Percentiles rank a stretch among this genome's conserved stretches.
These are phyloP conservation scores for Microcebus jonahi DNA, from an alignment of 2,113 vertebrate species.

Conservation along the genomic window DNA sequence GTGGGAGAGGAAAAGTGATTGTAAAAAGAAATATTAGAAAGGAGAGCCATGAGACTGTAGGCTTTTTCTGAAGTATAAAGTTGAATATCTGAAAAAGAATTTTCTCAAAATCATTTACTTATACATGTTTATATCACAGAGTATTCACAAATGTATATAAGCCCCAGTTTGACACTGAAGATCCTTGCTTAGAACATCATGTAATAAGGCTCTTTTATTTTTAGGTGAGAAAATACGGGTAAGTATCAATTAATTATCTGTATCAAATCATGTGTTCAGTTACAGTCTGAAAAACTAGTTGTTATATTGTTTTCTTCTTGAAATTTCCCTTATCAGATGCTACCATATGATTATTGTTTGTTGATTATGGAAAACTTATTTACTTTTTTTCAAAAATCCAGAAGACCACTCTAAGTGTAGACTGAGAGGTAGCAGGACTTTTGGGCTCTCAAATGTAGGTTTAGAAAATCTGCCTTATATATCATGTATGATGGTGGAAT, in stretches of 20 bases:
- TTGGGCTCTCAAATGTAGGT: not conserved
- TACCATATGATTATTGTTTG: not conserved
- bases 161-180: not conserved
- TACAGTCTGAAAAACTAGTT: not conserved
- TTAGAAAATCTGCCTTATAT: not conserved
- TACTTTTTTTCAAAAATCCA: not conserved
- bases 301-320: not conserved
- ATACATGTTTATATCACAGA: not conserved
- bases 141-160: not conserved
- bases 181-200: not conserved
- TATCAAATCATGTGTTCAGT: not conserved
- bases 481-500: not conserved
- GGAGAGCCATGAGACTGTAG: not conserved
- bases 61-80: not conserved
- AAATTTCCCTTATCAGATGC: not conserved
- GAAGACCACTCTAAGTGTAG: not conserved
- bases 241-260: not conserved
- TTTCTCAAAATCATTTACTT: not conserved
- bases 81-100: slow-evolving; percentile 31
- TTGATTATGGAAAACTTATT: not conserved
- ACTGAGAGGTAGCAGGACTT: not conserved
- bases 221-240: not conserved
- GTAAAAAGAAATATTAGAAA: not conserved
- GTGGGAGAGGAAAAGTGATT: not conserved
- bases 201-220: not conserved